Evolutionary conservation across 2,888 invertebrate genomes (phyloP).

Genomic region (Scrobipalpa atriplicella): DNA sequence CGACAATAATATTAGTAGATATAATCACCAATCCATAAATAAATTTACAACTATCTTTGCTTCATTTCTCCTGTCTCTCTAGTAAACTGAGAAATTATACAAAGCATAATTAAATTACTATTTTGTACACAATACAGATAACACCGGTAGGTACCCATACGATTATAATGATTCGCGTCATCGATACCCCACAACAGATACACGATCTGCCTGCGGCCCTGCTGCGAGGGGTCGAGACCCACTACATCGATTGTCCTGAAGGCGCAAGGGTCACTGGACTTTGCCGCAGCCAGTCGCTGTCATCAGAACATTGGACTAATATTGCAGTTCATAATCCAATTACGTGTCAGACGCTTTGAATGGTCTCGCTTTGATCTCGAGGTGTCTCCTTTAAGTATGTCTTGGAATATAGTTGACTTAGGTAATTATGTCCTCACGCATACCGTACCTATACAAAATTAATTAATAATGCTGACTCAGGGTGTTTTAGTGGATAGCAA

Average conservation of each 20-base stretch:
- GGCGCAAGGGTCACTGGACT: constrained; percentile 69
- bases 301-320: constrained; percentile 54
- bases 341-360: constrained; percentile 6
- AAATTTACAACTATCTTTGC: no score
- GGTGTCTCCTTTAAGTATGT: neutral
- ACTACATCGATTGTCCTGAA: constrained; percentile 56
- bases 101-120: no score
- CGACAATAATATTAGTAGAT: no score
- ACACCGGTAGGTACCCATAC: neutral
- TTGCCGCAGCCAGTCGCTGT: constrained; percentile 52
- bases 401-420: neutral
- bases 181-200: constrained; percentile 40
- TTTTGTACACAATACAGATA: no score
- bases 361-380: constrained; percentile 20
- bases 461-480: neutral
- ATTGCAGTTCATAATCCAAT: constrained; percentile 73
- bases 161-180: neutral
- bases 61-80: no score
- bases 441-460: neutral
- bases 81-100: no score
- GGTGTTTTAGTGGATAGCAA: neutral
- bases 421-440: neutral
- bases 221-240: constrained; percentile 37
- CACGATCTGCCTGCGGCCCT: constrained; percentile 43
- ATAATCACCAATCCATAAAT: no score